These are phyloP conservation scores for Todiramphus chloris DNA, from an alignment of 2,113 vertebrate species.

Conservation along the genomic window DNA sequence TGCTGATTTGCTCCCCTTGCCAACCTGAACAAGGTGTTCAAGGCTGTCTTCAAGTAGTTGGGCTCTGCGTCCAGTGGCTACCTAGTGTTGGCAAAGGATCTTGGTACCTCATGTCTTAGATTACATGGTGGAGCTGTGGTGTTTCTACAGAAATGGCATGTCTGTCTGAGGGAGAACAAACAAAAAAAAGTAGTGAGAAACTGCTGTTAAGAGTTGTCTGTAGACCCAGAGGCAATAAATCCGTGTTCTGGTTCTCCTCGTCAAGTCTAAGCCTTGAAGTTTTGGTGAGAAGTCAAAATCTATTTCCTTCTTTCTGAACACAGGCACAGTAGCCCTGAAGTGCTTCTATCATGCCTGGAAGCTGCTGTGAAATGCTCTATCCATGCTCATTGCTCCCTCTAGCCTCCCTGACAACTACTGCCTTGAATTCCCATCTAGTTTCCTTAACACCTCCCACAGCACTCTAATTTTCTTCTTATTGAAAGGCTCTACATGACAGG, in stretches of 20 bases:
- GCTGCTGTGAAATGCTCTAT: neutral
- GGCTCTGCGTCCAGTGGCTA: neutral
- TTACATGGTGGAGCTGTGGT: neutral
- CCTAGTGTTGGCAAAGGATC: neutral
- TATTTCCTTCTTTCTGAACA: neutral
- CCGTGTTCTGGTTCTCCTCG: rapidly evolving
- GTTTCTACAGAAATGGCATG: neutral
- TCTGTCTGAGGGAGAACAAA: neutral
- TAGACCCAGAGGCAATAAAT: neutral
- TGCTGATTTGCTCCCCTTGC: neutral
- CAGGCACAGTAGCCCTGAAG: neutral
- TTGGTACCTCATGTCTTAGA: rapidly evolving
- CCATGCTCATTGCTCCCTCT: neutral
- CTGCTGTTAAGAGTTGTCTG: neutral
- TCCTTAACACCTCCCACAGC: neutral
- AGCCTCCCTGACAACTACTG: neutral
- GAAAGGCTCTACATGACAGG: neutral
- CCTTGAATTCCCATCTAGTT: neutral
- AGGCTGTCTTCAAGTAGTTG: neutral
- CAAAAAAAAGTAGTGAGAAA: neutral
- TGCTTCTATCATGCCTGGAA: neutral
- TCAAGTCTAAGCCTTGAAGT: neutral
- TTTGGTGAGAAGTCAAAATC: neutral
- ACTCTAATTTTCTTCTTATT: neutral
- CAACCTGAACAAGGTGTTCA: neutral